phyloP scores from a whole-genome alignment of 2,797 vertebrate genomes.

The Leuciscus waleckii region DNA sequence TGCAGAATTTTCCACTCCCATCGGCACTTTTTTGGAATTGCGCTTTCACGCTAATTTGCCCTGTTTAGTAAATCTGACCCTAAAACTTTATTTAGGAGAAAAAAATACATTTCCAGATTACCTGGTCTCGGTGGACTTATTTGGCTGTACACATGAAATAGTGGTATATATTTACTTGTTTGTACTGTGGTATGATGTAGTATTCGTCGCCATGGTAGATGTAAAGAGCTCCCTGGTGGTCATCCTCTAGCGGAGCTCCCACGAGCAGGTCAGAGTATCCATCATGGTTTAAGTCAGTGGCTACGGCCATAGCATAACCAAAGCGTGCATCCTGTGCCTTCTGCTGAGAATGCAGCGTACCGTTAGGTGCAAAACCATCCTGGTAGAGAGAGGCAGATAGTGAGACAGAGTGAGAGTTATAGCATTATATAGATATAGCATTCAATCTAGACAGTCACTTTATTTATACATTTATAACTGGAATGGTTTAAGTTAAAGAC shows the following conservation, averaged over 20 bases:
- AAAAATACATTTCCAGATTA: background rate
- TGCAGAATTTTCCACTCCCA: too few species aligned
- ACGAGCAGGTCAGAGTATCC: constrained; percentile 85
- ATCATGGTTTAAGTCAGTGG: constrained; percentile 91
- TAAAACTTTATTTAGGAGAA: background rate
- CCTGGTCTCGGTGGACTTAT: background rate
- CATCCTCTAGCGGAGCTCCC: constrained; percentile 93
- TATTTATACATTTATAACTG: background rate
- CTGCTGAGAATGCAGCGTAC: constrained; percentile 81
- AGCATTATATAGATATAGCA: too few species aligned
- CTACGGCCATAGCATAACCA: constrained; percentile 85
- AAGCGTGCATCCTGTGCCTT: constrained; percentile 89
- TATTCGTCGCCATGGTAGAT: constrained; percentile 84
- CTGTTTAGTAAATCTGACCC: too few species aligned
- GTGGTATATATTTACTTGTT: constrained; percentile 78
- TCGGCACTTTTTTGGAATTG: too few species aligned
- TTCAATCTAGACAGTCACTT: background rate
- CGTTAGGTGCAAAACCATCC: constrained; percentile 80
- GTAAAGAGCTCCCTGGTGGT: constrained; percentile 90
- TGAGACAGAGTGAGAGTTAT: background rate
- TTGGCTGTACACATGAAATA: background rate
- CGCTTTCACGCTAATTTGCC: too few species aligned
- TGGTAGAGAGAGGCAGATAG: constrained; percentile 61
- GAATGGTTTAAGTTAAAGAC: background rate
- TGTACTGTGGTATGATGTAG: constrained; percentile 78